phyloP scores from a whole-genome alignment of 2,797 vertebrate species.

The Dendrocincla fuliginosa region DNA sequence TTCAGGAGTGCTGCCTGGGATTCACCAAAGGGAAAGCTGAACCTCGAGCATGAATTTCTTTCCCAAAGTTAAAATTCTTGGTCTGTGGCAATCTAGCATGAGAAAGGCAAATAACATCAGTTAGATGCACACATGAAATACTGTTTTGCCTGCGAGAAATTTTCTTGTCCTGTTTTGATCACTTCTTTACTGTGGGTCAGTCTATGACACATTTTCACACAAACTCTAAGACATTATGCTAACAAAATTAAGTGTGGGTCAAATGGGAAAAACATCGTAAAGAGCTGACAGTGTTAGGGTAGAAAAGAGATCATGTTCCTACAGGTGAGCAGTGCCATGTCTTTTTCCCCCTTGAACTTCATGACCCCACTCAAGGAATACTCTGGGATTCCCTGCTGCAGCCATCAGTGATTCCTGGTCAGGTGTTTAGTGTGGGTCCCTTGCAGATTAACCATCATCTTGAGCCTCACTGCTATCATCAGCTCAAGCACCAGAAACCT shows the following conservation, averaged over 20 bases:
- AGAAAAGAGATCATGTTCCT: not conserved
- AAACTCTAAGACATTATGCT: not conserved
- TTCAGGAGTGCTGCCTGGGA: not conserved
- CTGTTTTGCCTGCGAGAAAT: not conserved
- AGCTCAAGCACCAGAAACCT: not conserved
- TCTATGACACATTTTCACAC: conserved; percentile 27
- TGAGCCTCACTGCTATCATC: not conserved
- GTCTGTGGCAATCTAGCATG: not conserved
- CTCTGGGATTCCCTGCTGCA: not conserved
- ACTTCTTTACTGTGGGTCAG: conserved; percentile 27
- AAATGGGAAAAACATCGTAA: not conserved
- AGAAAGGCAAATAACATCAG: not conserved
- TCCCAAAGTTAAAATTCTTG: not conserved
- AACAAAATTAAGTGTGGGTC: conserved; percentile 40
- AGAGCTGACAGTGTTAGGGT: not conserved
- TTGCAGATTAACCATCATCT: not conserved
- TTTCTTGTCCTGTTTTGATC: conserved; percentile 1
- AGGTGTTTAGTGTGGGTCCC: fast-evolving
- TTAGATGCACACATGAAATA: not conserved
- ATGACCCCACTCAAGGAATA: not conserved
- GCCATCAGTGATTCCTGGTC: not conserved
- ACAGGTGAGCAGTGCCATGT: not conserved
- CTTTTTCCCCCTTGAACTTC: not conserved
- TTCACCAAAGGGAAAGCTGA: not conserved
- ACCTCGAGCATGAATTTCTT: not conserved